These are phyloP conservation scores for Acanthurus tractus DNA, from an alignment of 2,797 vertebrate genomes.

Conservation along the genomic window DNA sequence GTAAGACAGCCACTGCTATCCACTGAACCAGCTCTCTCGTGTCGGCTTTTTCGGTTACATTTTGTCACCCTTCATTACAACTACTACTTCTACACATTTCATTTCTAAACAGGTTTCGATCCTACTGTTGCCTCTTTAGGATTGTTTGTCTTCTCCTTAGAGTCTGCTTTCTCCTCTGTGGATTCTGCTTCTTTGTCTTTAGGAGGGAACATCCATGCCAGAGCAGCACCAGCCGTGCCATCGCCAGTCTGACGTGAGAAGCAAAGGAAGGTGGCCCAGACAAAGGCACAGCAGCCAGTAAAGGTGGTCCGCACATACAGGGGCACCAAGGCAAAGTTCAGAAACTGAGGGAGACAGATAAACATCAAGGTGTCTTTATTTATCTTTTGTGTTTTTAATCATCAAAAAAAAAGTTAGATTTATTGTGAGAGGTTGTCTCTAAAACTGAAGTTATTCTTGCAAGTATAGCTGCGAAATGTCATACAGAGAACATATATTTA, in stretches of 20 bases:
- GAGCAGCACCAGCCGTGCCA: slow-evolving; percentile 84
- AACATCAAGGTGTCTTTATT: neutral
- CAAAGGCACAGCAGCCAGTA: slow-evolving; percentile 90
- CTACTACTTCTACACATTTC: neutral
- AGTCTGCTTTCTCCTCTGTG: slow-evolving; percentile 13
- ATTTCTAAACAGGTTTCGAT: slow-evolving; percentile 42
- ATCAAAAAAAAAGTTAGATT: neutral
- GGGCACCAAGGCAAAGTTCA: slow-evolving; percentile 92
- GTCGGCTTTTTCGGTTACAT: neutral
- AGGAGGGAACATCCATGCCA: slow-evolving; percentile 77
- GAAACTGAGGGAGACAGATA: slow-evolving; percentile 81
- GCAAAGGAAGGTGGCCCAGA: slow-evolving; percentile 94
- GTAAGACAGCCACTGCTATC: neutral
- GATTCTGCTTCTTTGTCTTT: slow-evolving; percentile 31
- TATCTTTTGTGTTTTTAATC: neutral
- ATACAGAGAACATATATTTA: neutral
- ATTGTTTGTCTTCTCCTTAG: slow-evolving; percentile 12
- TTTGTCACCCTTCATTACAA: neutral
- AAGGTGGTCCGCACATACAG: slow-evolving; percentile 89
- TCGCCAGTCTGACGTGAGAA: slow-evolving; percentile 91
- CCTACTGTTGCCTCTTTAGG: slow-evolving; percentile 23
- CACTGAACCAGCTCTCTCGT: neutral
- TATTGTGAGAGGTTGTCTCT: neutral
- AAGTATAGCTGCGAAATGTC: neutral
- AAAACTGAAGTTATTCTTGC: neutral